Conservation (phyloP, 2,888 invertebrate genomes). For the Encarsia formosa region DNA sequence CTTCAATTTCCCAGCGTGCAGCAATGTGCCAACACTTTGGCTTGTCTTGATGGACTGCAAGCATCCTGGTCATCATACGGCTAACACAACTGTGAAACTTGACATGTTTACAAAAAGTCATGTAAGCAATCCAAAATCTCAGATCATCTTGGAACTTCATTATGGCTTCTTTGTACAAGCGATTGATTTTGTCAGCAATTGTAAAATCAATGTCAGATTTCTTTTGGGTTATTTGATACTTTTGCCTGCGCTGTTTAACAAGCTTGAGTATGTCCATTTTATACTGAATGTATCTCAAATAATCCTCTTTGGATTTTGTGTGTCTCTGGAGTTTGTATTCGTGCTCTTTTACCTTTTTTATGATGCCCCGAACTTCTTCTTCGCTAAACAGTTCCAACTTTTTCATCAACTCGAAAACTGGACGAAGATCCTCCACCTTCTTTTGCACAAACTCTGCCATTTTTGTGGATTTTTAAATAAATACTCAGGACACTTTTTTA, state of each 20-base stretch:
- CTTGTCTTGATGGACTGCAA: constrained; percentile 68
- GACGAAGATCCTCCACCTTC: constrained; percentile 73
- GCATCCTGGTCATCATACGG: constrained; percentile 48
- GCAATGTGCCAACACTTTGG: constrained; percentile 76
- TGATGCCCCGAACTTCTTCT: constrained; percentile 65
- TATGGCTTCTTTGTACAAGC: constrained; percentile 68
- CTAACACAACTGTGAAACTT: constrained; percentile 45
- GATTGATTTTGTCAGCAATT: constrained; percentile 68
- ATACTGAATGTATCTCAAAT: constrained; percentile 66
- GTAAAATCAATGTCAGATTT: constrained; percentile 64
- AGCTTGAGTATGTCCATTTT: constrained; percentile 66
- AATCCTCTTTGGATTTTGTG: constrained; percentile 68
- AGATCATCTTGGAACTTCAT: constrained; percentile 68
- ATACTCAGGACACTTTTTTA: no score
- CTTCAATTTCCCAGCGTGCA: constrained; percentile 72
- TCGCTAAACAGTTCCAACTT: constrained; percentile 66
- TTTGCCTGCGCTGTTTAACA: constrained; percentile 59
- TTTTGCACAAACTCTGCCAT: constrained; percentile 83
- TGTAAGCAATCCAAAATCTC: constrained; percentile 71
- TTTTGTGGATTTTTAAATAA: no score
- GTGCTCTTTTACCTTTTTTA: constrained; percentile 66
- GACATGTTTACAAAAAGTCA: constrained; percentile 73
- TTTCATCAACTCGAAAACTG: constrained; percentile 76
- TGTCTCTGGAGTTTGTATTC: constrained; percentile 70
- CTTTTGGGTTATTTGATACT: constrained; percentile 58